Base-by-base conservation (phyloP, 2,113 vertebrate genomes). In the Chaenocephalus aceratus region DNA sequence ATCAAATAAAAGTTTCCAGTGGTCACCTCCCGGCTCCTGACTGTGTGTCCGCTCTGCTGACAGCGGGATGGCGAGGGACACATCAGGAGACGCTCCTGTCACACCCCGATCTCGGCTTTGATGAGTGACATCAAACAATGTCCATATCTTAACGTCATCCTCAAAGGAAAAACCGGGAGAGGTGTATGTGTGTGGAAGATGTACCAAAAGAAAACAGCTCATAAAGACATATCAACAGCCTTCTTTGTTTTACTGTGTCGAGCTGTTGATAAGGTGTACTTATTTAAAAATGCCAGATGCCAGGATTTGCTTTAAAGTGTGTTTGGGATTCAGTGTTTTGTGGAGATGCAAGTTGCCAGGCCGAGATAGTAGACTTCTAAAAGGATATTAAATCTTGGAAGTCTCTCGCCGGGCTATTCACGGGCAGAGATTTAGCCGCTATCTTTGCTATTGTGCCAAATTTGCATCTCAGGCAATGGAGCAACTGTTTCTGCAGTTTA, bases 101-200 rank as follows among this genome's bases (percentile, higher is more conserved):
- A 77, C 89, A 80, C 82, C 80, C 88, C 77, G 54, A 88, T 89
- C 83, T 68, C 48, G 3, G 83, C 92, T 94, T 94, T 93, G 93
- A 93, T 86, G 89, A 88, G 84, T 77, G 83, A 85, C 90, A 93
- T 94, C 91, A 93, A 94, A 92, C 68, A 74, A 72, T 82, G 86
- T 87, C 82, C 89, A 71, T 81, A 89, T 92, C 88, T 84, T 45
- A 84, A 91, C 82, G 68, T 91, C 82, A 76, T 74, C 94, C 87
- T 95, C 94, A 94, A 93, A 94, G 92, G 91, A 94, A 97, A 96
- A 96, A 74, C 82, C 44, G 54, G 75, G 79, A 80, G 83, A 72
- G 81, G 77, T 45, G 78, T 57, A 6, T 63, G 60, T 61, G 78
- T 63, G 84, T 30, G 68, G 75, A 57, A 82, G 80, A 90, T 77